phyloP scores from a whole-genome alignment of 92 coral and sea anemone species.

The Porites cylindrica region DNA sequence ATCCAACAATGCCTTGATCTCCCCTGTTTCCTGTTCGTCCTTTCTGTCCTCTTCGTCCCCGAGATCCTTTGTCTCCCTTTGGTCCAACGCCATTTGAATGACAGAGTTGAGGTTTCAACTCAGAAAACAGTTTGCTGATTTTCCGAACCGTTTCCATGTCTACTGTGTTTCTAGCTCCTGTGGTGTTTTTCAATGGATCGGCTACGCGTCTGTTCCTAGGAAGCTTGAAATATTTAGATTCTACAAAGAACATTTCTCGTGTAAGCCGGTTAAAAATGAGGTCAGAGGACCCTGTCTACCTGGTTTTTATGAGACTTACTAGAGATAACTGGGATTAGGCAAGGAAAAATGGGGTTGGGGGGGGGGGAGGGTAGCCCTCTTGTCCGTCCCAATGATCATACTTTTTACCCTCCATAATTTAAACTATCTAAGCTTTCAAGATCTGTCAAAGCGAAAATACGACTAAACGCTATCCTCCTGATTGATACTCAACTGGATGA shows the following conservation, averaged over 20 bases:
- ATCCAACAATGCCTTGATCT: background rate
- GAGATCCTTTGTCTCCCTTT: background rate
- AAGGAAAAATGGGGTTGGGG: too few relatives aligned
- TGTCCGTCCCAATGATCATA: too few relatives aligned
- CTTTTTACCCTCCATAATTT: too few relatives aligned
- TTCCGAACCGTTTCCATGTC: background rate
- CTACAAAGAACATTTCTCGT: background rate
- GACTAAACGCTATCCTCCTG: too few relatives aligned
- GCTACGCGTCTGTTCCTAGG: background rate
- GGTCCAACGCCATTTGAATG: background rate
- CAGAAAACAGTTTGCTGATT: background rate
- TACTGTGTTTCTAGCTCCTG: background rate
- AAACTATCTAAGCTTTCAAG: too few relatives aligned
- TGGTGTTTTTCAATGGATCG: background rate
- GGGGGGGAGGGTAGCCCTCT: too few relatives aligned
- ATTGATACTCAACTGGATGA: too few relatives aligned
- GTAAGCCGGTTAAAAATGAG: too few relatives aligned
- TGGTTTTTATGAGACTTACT: too few relatives aligned
- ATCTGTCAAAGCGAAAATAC: too few relatives aligned
- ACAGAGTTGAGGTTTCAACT: background rate
- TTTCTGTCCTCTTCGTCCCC: slow-evolving; percentile 19
- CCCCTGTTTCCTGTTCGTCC: slow-evolving; percentile 6
- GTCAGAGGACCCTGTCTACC: too few relatives aligned
- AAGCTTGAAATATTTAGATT: background rate
- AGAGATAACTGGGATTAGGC: too few relatives aligned